phyloP scores from a whole-genome alignment of 2,113 vertebrate species.

The Microcebus jonahi region DNA sequence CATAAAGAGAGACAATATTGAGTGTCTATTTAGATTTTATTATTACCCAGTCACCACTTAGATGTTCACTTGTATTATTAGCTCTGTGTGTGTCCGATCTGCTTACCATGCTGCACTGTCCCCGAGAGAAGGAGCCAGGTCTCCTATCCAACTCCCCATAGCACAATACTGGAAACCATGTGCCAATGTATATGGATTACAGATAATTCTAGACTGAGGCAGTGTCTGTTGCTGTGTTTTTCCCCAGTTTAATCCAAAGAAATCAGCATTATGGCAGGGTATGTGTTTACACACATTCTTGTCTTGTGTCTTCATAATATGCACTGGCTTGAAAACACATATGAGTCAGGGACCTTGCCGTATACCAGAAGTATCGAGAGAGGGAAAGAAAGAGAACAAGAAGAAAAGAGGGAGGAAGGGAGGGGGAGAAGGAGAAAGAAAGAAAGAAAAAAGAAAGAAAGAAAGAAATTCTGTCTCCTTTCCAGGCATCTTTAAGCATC shows the following conservation, averaged over 20 bases:
- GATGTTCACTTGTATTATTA: neutral
- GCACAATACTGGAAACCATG: neutral
- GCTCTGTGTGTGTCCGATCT: neutral
- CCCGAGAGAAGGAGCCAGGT: neutral
- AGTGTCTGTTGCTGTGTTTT: neutral
- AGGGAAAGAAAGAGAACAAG: neutral
- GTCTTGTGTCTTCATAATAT: constrained; percentile 34
- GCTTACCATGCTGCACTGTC: neutral
- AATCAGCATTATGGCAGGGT: neutral
- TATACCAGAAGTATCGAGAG: neutral
- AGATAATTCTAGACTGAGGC: neutral
- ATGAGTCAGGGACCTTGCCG: constrained; percentile 41
- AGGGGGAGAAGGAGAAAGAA: neutral
- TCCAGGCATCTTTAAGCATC: neutral
- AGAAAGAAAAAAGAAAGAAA: neutral
- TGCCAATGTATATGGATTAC: neutral
- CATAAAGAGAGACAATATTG: neutral
- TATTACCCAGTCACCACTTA: neutral
- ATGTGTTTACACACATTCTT: constrained; percentile 47
- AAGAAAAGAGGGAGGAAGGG: neutral
- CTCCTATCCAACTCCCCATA: neutral
- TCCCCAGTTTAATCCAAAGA: constrained; percentile 12
- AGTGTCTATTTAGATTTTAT: neutral
- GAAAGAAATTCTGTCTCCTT: neutral
- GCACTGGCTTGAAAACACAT: neutral